Base-by-base conservation (phyloP, 2,888 invertebrate species). In the Agrenia bidenticulata region DNA sequence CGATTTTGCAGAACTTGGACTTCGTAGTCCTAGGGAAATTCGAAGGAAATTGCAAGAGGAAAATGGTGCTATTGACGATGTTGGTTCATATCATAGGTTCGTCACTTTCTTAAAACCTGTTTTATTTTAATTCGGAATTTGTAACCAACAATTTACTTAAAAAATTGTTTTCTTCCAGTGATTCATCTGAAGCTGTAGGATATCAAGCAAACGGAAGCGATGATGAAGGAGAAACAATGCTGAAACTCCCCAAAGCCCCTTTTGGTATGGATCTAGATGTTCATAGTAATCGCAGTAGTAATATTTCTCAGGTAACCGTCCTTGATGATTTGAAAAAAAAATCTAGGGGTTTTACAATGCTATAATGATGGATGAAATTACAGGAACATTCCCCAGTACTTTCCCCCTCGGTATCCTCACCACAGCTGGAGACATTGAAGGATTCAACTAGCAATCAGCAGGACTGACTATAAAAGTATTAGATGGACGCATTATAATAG, bases 251-350 rank as follows among this genome's bases (percentile, higher is more conserved):
- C 63, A 80, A 80, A 78, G 84, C 82, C 75, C 86, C 85, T 49
- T 86, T 86, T 79, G 84, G 82, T 60, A 85, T 84, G 80, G 87
- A 86, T 79, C 81, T 85, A 76, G 85, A 84, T 77, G 80, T 85
- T 63, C 82, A 82, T 69, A 85, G 85, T 77, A 85, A 85, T 78
- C 80, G 85, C 76, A 85, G 84, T 77, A 84, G 84, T 78, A 81
- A 83, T 77, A 80, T 83, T 75, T 84, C 84, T 72, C 84, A 84
- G 81, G 84, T 77, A 68, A 41, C n/a, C n/a, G n/a, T n/a, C n/a
- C n/a, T n/a, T n/a, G n/a, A n/a, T n/a, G n/a, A n/a, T n/a, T n/a
- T n/a, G n/a, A n/a, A n/a, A n/a, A n/a, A n/a, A n/a, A n/a, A n/a
- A n/a, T n/a, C n/a, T n/a, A 17, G 9, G 15, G 45, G 15, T 17